Evolutionary conservation across 2,888 invertebrate species (phyloP).

Genomic region (Saturnia pavonia): DNA sequence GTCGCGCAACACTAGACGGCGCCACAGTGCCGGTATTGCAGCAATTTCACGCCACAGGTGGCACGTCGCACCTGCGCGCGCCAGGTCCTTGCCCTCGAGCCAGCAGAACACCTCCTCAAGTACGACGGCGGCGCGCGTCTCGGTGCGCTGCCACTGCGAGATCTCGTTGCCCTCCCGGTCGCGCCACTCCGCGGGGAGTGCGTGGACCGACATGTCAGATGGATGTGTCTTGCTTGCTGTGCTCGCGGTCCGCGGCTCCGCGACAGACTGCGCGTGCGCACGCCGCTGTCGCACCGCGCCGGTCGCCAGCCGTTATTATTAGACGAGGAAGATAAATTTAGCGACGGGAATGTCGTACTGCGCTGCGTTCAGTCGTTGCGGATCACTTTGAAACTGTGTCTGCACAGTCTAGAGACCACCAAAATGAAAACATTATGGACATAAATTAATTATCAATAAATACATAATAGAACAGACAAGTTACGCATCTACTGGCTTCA

Average conservation of each 20-base stretch:
- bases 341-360: neutral
- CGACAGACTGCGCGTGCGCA: neutral
- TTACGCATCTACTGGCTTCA: too few species aligned
- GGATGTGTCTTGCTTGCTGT: too few species aligned
- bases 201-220: neutral
- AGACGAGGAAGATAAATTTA: neutral
- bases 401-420: too few species aligned
- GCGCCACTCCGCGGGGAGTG: too few species aligned
- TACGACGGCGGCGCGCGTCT: constrained; percentile 34
- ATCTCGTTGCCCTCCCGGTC: too few species aligned
- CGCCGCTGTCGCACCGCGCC: neutral
- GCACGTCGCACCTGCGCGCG: constrained; percentile 50
- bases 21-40: constrained; percentile 50
- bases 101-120: constrained; percentile 45
- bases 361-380: too few species aligned
- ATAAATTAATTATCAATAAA: too few species aligned
- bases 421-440: too few species aligned
- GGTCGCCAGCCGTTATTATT: neutral
- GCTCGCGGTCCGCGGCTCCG: neutral
- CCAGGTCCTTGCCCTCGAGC: constrained; percentile 43
- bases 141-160: constrained; percentile 33
- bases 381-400: too few species aligned
- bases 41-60: constrained; percentile 58
- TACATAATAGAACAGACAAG: too few species aligned
- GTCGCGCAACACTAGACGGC: constrained; percentile 34